Conservation (phyloP, 2,888 invertebrate species). For the Zygaena filipendulae region DNA sequence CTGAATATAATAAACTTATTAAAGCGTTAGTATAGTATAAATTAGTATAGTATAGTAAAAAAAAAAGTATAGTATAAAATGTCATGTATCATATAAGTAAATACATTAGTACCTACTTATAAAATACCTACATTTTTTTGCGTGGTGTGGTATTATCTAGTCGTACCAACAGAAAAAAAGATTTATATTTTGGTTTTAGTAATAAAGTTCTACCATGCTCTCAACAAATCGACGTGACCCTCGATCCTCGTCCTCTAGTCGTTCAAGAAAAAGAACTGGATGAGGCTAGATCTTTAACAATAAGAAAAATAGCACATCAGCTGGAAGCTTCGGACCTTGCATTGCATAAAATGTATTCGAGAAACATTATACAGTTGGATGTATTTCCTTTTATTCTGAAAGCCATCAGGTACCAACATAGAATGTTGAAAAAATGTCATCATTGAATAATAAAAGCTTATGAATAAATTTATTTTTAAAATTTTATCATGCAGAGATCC, state of each 20-base stretch:
- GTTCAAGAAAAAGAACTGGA: slow-evolving; percentile 71
- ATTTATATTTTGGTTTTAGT: too few relatives aligned
- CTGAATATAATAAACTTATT: slow-evolving; percentile 68
- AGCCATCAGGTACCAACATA: slow-evolving; percentile 60
- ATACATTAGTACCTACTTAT: too few relatives aligned
- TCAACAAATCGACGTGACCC: slow-evolving; percentile 72
- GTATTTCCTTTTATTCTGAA: slow-evolving; percentile 71
- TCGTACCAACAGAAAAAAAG: too few relatives aligned
- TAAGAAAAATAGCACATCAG: slow-evolving; percentile 74
- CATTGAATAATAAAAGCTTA: too few relatives aligned
- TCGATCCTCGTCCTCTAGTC: slow-evolving; percentile 74
- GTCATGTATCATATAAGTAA: too few relatives aligned
- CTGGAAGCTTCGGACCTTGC: slow-evolving; percentile 75
- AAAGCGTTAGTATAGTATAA: slow-evolving; percentile 42
- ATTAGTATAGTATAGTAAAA: too few relatives aligned
- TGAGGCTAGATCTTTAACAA: slow-evolving; percentile 71
- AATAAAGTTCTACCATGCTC: slow-evolving; percentile 71
- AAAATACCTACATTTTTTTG: too few relatives aligned
- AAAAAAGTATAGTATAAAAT: too few relatives aligned
- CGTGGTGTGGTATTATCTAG: too few relatives aligned
- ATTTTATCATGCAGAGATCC: slow-evolving; percentile 35
- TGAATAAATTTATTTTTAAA: too few relatives aligned
- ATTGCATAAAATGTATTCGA: slow-evolving; percentile 70
- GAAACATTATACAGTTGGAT: slow-evolving; percentile 75
- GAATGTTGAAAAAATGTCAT: neutral